phyloP scores from a whole-genome alignment of 2,797 vertebrate genomes.

The Furcifer pardalis region DNA sequence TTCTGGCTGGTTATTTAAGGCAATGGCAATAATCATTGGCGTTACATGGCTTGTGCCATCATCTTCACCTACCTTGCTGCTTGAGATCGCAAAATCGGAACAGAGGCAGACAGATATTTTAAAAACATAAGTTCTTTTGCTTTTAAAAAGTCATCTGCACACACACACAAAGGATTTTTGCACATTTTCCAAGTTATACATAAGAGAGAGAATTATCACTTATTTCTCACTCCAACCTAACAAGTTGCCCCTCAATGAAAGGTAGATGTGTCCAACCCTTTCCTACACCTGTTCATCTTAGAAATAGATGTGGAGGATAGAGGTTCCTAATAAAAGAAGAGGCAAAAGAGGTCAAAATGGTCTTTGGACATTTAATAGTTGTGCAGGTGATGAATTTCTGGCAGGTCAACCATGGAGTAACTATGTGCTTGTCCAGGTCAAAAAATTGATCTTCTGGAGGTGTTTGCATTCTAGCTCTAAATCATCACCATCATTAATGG shows the following conservation, averaged over 20 bases:
- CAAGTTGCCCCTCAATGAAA: neutral
- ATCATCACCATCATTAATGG: too few relatives aligned
- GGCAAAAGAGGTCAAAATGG: too few relatives aligned
- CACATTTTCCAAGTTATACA: neutral
- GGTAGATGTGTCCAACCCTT: neutral
- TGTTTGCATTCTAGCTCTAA: too few relatives aligned
- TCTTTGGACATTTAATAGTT: too few relatives aligned
- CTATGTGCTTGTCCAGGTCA: too few relatives aligned
- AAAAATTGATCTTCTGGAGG: too few relatives aligned
- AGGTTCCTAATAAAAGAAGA: too few relatives aligned
- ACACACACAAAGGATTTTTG: neutral
- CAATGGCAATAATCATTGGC: neutral
- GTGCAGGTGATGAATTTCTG: too few relatives aligned
- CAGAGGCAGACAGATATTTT: neutral
- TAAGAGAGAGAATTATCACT: neutral
- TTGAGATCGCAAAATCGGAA: neutral
- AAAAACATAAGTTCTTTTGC: neutral
- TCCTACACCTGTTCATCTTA: too few relatives aligned
- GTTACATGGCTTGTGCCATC: neutral
- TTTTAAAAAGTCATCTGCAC: neutral
- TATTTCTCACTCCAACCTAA: neutral
- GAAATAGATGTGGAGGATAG: too few relatives aligned
- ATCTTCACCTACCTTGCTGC: neutral
- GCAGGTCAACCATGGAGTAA: too few relatives aligned
- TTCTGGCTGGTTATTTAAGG: neutral